Evolutionary conservation across 2,888 invertebrate genomes (phyloP).

Genomic region (Plebejus anna): DNA sequence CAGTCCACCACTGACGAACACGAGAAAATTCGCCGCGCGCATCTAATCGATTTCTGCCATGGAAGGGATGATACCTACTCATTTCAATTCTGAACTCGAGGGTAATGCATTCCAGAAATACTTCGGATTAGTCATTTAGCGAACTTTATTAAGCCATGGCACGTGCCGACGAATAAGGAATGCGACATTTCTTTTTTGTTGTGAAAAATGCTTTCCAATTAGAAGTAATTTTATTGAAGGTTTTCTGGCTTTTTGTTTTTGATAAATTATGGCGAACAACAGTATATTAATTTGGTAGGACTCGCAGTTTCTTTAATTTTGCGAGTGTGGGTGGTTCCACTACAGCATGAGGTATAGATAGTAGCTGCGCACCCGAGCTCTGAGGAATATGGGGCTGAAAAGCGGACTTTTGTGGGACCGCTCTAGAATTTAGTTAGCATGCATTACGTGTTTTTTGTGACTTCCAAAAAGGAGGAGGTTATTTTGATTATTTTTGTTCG

Average conservation of each 20-base stretch:
- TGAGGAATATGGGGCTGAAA: too few species aligned
- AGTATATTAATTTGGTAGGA: neutral
- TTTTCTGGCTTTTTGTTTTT: neutral
- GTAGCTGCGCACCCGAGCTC: too few species aligned
- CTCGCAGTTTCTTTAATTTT: neutral
- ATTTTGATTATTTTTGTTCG: too few species aligned
- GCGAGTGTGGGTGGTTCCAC: too few species aligned
- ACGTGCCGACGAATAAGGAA: neutral
- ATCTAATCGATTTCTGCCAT: conserved; percentile 60
- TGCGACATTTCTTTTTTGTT: neutral
- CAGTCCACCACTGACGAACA: conserved; percentile 39
- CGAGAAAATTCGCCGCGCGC: conserved; percentile 59
- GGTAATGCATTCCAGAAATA: conserved; percentile 39
- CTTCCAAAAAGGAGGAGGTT: too few species aligned
- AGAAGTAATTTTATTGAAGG: neutral
- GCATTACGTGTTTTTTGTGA: too few species aligned
- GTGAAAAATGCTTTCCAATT: neutral
- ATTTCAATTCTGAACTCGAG: conserved; percentile 30
- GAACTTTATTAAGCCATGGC: conserved; percentile 11
- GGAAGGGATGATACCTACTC: conserved; percentile 32
- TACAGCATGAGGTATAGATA: too few species aligned
- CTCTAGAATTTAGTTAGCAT: too few species aligned
- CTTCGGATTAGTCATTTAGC: conserved; percentile 32
- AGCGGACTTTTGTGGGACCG: too few species aligned
- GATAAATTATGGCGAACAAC: neutral